Evolutionary conservation across 2,113 vertebrate genomes (phyloP), one percentile per base, ranked within the genome.

Genomic region (Leiothrix lutea): DNA sequence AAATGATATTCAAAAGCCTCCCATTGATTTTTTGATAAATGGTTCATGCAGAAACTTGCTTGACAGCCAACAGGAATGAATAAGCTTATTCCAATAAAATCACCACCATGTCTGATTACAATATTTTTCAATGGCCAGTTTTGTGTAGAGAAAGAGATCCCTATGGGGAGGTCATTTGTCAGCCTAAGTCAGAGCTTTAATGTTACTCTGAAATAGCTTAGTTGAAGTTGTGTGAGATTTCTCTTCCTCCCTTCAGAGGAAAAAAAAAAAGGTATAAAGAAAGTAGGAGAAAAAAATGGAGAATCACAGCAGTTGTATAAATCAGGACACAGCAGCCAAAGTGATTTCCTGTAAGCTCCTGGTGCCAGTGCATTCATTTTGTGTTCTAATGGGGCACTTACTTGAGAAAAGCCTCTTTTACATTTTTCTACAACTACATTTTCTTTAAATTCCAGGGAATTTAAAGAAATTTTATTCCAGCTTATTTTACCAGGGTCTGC

Each of bases 11-110:
- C 84, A 88, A 72, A 94, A 94, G 64, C 50, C 54, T 90, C 87
- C 66, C 79, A 95, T 75, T 95, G 96, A 94, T 94, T 95, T 92
- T 96, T 96, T 95, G 80, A 91, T 95, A 91, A 92, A 97, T 87
- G 86, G 66, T 65, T 96, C 87, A 70, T 91, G 81, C 80, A 94
- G 87, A 94, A 95, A 88, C 87, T 87, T 95, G 74, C 81, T 93
- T 96, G 95, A 95, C 94, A 96, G 91, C 80, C 91, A 95, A 93
- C 87, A 95, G 85, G 84, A 97, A 95, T 95, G 94, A 97, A 96
- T 96, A 95, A 95, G 84, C 84, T 95, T 95, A 93, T 95, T 96
- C 93, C 95, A 95, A 92, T 95, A 96, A 95, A 96, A 95, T 95
- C 94, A 94, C 71, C 74, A 91, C 91, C 90, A 58, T 91, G 78